Evolutionary conservation across 2,888 invertebrate genomes (phyloP).

Genomic region (Dynastes grantii): DNA sequence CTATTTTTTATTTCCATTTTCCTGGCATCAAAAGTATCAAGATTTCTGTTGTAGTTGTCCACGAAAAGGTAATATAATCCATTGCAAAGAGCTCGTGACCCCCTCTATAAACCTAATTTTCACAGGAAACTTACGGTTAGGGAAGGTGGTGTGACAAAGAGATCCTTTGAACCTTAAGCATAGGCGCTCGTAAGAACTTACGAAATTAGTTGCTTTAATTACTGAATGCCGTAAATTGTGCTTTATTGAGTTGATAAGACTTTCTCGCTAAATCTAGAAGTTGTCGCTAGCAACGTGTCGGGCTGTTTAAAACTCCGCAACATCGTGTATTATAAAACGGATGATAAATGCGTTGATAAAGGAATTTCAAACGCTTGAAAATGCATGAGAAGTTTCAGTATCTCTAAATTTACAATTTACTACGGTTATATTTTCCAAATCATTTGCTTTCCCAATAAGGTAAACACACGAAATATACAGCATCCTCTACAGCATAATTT

Average conservation of each 20-base stretch:
- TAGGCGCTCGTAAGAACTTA: slow-evolving; percentile 34
- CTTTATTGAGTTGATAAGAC: slow-evolving; percentile 40
- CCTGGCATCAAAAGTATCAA: not conserved
- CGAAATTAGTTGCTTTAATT: slow-evolving; percentile 47
- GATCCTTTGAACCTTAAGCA: slow-evolving; percentile 7
- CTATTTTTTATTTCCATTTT: too few species aligned
- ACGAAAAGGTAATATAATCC: slow-evolving; percentile 21
- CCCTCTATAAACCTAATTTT: slow-evolving; percentile 27
- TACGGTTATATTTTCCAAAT: too few species aligned
- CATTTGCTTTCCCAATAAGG: too few species aligned
- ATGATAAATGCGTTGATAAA: slow-evolving; percentile 23
- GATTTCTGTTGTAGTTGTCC: slow-evolving; percentile 2
- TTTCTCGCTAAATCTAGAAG: slow-evolving; percentile 18
- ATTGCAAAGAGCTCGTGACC: slow-evolving; percentile 5
- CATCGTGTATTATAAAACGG: slow-evolving; percentile 10
- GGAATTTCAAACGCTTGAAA: not conserved
- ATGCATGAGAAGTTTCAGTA: too few species aligned
- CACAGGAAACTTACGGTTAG: not conserved
- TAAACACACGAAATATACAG: too few species aligned
- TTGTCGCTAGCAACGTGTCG: slow-evolving; percentile 15
- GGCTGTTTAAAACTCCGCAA: not conserved
- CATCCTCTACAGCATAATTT: too few species aligned
- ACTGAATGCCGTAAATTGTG: slow-evolving; percentile 38
- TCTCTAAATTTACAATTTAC: too few species aligned
- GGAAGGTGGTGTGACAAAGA: not conserved